Percentiles rank a stretch among this genome's conserved stretches.
phyloP scores from a whole-genome alignment of 2,888 invertebrate genomes.

The Idaea biselata region DNA sequence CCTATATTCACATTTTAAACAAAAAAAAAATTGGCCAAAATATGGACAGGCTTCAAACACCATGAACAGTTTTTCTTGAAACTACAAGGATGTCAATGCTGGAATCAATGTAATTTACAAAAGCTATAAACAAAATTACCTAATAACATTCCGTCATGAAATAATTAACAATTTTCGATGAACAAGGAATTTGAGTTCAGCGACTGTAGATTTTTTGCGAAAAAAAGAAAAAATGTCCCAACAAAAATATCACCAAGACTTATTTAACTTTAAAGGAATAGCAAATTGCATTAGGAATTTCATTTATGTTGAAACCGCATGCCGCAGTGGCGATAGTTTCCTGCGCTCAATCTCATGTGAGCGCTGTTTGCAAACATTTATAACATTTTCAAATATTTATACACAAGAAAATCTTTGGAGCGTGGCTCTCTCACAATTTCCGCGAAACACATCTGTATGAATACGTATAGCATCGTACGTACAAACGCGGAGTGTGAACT shows the following conservation, averaged over 20 bases:
- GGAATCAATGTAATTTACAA: too few relatives aligned
- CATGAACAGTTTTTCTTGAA: too few relatives aligned
- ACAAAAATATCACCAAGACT: slow-evolving; percentile 3
- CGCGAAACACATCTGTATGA: slow-evolving; percentile 23
- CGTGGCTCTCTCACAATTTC: slow-evolving; percentile 37
- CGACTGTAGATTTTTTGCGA: too few relatives aligned
- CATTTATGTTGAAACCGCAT: slow-evolving; percentile 29
- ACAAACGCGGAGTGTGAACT: slow-evolving; percentile 30
- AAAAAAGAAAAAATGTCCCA: slow-evolving; percentile 6
- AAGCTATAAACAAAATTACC: too few relatives aligned
- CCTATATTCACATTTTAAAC: too few relatives aligned
- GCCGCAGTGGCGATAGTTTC: slow-evolving; percentile 23
- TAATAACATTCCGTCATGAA: too few relatives aligned
- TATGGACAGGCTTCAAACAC: too few relatives aligned
- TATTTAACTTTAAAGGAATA: slow-evolving; percentile 22
- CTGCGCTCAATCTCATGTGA: slow-evolving; percentile 18
- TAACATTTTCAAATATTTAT: slow-evolving; percentile 31
- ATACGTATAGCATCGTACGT: slow-evolving; percentile 19
- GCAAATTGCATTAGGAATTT: slow-evolving; percentile 31
- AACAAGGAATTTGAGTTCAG: too few relatives aligned
- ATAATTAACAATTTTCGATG: too few relatives aligned
- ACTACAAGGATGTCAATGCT: too few relatives aligned
- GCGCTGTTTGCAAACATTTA: slow-evolving; percentile 28
- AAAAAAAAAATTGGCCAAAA: too few relatives aligned
- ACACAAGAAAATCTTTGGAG: slow-evolving; percentile 31